Evolutionary conservation across 53 echinoderm and acorn worm species (phyloP).

Genomic region (Echinometra lucunter): DNA sequence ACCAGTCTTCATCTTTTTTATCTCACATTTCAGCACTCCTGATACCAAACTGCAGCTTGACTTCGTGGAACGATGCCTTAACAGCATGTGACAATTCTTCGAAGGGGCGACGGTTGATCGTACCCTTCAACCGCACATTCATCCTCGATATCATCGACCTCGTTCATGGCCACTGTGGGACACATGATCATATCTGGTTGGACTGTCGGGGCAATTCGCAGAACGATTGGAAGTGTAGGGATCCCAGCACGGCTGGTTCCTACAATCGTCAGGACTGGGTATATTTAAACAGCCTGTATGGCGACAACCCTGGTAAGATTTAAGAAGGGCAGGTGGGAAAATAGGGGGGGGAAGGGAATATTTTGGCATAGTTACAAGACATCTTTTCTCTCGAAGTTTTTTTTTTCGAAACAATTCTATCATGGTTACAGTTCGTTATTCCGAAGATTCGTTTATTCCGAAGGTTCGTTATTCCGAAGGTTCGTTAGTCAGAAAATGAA

Average conservation of each 20-base stretch:
- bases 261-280: background rate
- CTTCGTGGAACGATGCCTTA: background rate
- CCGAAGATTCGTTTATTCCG: too few species aligned
- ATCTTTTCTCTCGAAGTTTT: too few species aligned
- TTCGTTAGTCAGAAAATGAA: too few species aligned
- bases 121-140: background rate
- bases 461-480: too few species aligned
- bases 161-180: background rate
- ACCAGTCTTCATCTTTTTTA: background rate
- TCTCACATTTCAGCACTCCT: background rate
- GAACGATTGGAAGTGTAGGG: background rate
- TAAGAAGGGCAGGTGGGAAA: too few species aligned
- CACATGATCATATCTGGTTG: background rate
- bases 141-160: background rate
- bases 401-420: too few species aligned
- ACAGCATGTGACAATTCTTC: background rate
- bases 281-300: background rate
- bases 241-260: background rate
- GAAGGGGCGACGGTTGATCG: background rate
- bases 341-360: background rate
- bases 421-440: too few species aligned
- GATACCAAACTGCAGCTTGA: background rate
- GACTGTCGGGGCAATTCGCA: background rate
- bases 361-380: background rate
- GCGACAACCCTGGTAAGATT: background rate